phyloP scores from a whole-genome alignment of 2,113 vertebrate genomes.

The Casuarius casuarius region DNA sequence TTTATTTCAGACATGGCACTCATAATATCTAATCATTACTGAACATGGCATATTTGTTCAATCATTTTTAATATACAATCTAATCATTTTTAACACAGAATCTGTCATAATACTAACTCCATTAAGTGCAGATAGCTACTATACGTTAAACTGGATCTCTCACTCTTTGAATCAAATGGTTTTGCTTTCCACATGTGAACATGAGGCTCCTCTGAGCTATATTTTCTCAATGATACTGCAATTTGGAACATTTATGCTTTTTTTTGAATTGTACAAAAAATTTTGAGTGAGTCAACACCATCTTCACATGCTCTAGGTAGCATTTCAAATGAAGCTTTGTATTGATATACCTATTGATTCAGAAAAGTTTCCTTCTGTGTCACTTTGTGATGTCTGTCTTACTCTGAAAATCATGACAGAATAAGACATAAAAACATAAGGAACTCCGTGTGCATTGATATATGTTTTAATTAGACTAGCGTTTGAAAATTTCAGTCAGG shows the following conservation, averaged over 20 bases:
- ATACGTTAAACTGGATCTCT: not conserved
- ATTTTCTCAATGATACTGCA: not conserved
- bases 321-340: not conserved
- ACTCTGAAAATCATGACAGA: not conserved
- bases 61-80: not conserved
- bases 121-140: not conserved
- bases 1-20: not conserved
- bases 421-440: not conserved
- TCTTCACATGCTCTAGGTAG: not conserved
- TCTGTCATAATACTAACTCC: not conserved
- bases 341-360: not conserved
- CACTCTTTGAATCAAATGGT: not conserved
- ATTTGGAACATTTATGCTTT: not conserved
- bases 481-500: not conserved
- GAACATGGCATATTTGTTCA: not conserved
- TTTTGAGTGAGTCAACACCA: not conserved
- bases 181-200: slow-evolving; percentile 28
- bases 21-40: not conserved
- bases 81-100: not conserved
- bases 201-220: not conserved
- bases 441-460: not conserved
- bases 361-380: slow-evolving; percentile 12
- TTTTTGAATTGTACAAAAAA: slow-evolving; percentile 5
- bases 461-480: not conserved
- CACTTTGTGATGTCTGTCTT: not conserved